Evolutionary conservation across 2,113 vertebrate species (phyloP).

Genomic region (Cryptotis parvus): DNA sequence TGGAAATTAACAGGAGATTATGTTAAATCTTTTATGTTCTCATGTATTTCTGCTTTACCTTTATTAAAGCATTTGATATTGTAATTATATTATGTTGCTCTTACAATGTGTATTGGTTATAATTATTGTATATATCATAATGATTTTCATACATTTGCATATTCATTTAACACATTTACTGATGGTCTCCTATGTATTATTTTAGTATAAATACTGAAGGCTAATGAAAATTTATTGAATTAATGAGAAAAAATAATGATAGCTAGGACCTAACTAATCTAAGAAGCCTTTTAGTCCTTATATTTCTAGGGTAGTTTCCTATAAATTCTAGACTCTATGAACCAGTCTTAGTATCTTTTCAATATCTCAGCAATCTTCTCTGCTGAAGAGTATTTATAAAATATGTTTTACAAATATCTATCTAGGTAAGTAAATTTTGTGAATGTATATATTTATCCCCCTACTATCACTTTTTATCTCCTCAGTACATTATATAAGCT

Average conservation of each 20-base stretch:
- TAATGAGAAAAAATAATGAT: slow-evolving; percentile 13
- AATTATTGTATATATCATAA: slow-evolving; percentile 22
- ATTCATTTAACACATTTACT: slow-evolving; percentile 33
- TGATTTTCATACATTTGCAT: slow-evolving; percentile 46
- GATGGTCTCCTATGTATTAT: neutral
- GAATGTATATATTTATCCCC: neutral
- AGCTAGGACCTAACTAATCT: neutral
- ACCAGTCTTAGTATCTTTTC: neutral
- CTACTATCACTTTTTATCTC: no score
- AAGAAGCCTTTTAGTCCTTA: neutral
- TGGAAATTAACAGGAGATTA: no score
- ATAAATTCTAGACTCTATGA: neutral
- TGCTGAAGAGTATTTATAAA: slow-evolving; percentile 21
- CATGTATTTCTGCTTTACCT: neutral
- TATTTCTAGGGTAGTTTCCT: neutral
- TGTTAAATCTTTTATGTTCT: slow-evolving; percentile 49
- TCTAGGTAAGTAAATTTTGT: neutral
- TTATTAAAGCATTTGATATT: slow-evolving; percentile 15
- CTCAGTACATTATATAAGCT: neutral
- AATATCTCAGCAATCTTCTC: neutral
- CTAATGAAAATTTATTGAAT: slow-evolving; percentile 7
- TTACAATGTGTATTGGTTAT: neutral
- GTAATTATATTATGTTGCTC: neutral
- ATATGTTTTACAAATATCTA: slow-evolving; percentile 8
- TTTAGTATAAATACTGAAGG: slow-evolving; percentile 34